These are phyloP conservation scores for Pseudomyrmex dendroicus DNA, from an alignment of 1,140 invertebrate genomes.

Conservation along the genomic window DNA sequence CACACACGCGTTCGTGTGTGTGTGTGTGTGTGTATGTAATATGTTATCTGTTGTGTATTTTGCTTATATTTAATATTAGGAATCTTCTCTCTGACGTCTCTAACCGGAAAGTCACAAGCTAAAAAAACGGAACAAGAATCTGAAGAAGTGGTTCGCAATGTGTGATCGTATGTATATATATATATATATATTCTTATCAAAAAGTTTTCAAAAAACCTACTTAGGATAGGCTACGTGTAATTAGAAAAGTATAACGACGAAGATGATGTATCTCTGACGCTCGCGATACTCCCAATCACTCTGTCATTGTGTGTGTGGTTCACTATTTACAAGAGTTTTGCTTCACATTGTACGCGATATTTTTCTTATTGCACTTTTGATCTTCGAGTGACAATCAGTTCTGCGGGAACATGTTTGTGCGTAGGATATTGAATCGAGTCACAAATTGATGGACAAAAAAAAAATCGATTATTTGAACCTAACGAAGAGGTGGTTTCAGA, in stretches of 20 bases:
- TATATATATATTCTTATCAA: conserved; percentile 45
- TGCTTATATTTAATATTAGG: conserved; percentile 8
- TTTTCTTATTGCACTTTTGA: conserved; percentile 7
- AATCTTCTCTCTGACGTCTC: conserved; percentile 21
- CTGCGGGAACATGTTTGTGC: not conserved
- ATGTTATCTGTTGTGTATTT: conserved; percentile 20
- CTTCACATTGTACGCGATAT: conserved; percentile 6
- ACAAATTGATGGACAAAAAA: not conserved
- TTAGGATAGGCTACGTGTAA: conserved; percentile 35
- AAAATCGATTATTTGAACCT: not conserved
- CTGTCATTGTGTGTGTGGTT: not conserved
- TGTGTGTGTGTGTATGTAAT: conserved; percentile 14
- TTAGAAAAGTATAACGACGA: conserved; percentile 48
- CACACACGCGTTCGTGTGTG: conserved; percentile 1
- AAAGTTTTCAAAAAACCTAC: conserved; percentile 57
- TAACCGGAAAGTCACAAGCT: conserved; percentile 3
- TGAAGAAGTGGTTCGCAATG: conserved; percentile 35
- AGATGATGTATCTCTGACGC: not conserved
- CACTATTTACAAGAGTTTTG: conserved; percentile 45
- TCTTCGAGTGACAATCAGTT: not conserved
- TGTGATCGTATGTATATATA: not conserved
- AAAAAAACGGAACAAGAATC: conserved; percentile 49
- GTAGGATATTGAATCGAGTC: not conserved
- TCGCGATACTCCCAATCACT: conserved; percentile 12
- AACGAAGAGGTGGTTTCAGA: conserved; percentile 7